These are phyloP conservation scores for Salpingus planirostris DNA, from an alignment of 2,888 invertebrate species.

Conservation along the genomic window DNA sequence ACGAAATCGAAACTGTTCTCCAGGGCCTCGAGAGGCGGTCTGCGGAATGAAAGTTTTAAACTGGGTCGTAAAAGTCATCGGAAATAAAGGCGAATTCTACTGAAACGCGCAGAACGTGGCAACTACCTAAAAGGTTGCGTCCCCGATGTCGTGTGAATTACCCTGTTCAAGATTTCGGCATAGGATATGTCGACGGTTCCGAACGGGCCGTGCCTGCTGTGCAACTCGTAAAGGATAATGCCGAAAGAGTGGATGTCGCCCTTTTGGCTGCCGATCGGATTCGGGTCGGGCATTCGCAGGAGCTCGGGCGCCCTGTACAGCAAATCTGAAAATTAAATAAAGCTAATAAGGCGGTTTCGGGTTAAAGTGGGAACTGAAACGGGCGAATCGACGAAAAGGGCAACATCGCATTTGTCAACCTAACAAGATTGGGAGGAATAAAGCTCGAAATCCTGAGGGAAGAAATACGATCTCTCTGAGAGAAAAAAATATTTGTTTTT, in stretches of 20 bases:
- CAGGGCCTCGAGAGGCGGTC: conserved; percentile 71
- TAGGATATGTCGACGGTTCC: conserved; percentile 59
- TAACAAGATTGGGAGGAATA: too few relatives aligned
- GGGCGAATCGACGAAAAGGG: too few relatives aligned
- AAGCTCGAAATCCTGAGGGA: too few relatives aligned
- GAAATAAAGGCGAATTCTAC: too few relatives aligned
- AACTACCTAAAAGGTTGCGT: conserved; percentile 52
- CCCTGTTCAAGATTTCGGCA: conserved; percentile 55
- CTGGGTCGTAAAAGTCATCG: too few relatives aligned
- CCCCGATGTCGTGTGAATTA: conserved; percentile 46
- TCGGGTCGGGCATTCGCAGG: conserved; percentile 45
- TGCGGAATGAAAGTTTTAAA: conserved; percentile 28
- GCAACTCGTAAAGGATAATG: conserved; percentile 80
- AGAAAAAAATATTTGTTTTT: conserved; percentile 1
- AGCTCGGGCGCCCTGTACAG: conserved; percentile 78
- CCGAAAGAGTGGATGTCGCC: conserved; percentile 83
- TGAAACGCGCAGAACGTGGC: not conserved
- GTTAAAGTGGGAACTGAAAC: too few relatives aligned
- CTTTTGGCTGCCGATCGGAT: conserved; percentile 54
- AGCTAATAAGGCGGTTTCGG: too few relatives aligned
- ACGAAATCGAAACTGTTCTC: conserved; percentile 81
- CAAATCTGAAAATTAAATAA: conserved; percentile 46
- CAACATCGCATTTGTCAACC: too few relatives aligned
- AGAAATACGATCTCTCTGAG: too few relatives aligned
- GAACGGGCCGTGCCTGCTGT: conserved; percentile 79